phyloP scores from a whole-genome alignment of 1,140 invertebrate genomes.

The Akabosia matsudoensis region DNA sequence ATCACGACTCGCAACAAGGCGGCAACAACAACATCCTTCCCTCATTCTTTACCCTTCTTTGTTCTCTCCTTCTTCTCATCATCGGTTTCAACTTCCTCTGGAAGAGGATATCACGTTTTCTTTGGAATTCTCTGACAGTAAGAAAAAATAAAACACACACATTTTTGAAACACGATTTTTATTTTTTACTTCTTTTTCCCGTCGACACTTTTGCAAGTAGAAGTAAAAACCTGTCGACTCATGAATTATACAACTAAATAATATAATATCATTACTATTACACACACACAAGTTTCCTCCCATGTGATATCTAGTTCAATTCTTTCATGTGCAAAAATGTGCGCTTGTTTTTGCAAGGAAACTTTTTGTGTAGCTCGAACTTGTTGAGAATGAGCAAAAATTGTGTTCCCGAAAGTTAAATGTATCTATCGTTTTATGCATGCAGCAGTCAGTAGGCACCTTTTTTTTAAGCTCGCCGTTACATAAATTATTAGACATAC shows the following conservation, averaged over 20 bases:
- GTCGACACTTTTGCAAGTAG: too few relatives aligned
- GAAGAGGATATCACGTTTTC: not conserved
- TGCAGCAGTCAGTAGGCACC: too few relatives aligned
- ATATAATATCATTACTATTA: too few relatives aligned
- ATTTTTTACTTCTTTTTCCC: too few relatives aligned
- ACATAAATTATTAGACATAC: too few relatives aligned
- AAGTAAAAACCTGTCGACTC: too few relatives aligned
- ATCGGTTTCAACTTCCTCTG: not conserved
- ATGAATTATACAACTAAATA: too few relatives aligned
- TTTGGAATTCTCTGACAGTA: conserved; percentile 9
- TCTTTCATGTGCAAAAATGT: not conserved
- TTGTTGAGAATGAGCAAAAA: not conserved
- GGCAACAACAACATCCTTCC: not conserved
- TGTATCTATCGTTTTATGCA: too few relatives aligned
- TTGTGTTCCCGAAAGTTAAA: too few relatives aligned
- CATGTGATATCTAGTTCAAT: not conserved
- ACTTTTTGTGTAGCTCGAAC: not conserved
- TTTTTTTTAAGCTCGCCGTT: too few relatives aligned
- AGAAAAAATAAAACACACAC: not conserved
- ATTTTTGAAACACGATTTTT: not conserved
- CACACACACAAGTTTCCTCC: too few relatives aligned
- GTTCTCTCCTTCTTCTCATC: not conserved
- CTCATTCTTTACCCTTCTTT: not conserved
- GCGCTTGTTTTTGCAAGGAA: not conserved
- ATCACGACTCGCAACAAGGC: not conserved